These are phyloP conservation scores for Morelia viridis DNA, from an alignment of 2,797 vertebrate species.

Conservation along the genomic window DNA sequence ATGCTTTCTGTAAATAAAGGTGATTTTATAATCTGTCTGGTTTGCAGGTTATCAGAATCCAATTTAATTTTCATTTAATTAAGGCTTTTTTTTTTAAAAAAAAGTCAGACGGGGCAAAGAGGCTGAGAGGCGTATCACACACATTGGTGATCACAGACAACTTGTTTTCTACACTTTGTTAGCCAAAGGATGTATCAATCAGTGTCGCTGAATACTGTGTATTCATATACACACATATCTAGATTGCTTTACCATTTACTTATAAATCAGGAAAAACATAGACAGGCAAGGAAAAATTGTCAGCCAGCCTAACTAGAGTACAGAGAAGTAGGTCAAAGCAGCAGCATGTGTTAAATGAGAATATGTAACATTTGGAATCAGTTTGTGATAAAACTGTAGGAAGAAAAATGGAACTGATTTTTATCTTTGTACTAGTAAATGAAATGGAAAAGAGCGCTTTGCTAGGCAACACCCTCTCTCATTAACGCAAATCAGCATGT, in stretches of 20 bases:
- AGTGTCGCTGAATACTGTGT: conserved; percentile 24
- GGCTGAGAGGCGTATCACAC: neutral
- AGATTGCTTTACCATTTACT: conserved; percentile 39
- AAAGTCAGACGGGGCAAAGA: neutral
- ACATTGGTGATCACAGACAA: neutral
- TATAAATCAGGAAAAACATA: conserved; percentile 50
- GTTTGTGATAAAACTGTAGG: neutral
- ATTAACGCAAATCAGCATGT: conserved; percentile 25
- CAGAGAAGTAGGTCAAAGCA: conserved; percentile 21
- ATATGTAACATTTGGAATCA: conserved; percentile 30
- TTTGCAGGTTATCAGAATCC: neutral
- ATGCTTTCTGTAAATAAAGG: neutral
- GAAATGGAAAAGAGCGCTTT: conserved; percentile 20
- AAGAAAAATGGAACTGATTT: conserved; percentile 20
- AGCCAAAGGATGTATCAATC: neutral
- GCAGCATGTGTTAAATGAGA: conserved; percentile 34
- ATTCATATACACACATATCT: neutral
- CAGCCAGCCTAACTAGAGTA: conserved; percentile 48
- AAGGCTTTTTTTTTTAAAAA: neutral
- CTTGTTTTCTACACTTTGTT: neutral
- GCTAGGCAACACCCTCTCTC: conserved; percentile 18
- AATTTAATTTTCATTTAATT: neutral
- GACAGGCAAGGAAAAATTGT: conserved; percentile 38
- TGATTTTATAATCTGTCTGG: neutral
- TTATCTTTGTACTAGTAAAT: neutral